Percentiles rank a stretch among this genome's conserved stretches.
These are phyloP conservation scores for Chrysaora quinquecirrha DNA, from an alignment of 30 jellyfish, hydroid and myxozoan genomes.

Conservation along the genomic window DNA sequence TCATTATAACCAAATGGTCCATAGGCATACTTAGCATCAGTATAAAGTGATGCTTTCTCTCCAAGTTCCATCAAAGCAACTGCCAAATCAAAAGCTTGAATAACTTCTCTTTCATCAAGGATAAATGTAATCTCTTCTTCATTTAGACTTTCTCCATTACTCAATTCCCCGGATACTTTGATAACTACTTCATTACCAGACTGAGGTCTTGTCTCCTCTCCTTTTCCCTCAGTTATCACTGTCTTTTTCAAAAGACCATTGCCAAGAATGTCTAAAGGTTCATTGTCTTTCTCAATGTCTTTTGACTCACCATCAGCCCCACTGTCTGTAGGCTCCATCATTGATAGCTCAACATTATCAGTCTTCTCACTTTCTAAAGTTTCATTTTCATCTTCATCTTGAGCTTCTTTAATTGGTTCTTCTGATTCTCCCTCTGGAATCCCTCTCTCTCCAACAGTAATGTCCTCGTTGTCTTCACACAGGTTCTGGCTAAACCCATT, in stretches of 20 bases:
- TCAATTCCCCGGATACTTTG: constrained; percentile 60
- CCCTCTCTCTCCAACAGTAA: neutral
- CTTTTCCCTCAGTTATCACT: constrained; percentile 70
- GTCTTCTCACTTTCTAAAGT: too few species aligned
- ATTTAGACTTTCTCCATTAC: constrained; percentile 49
- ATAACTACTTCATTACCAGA: constrained; percentile 73
- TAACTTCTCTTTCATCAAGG: constrained; percentile 58
- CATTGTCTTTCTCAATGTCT: constrained; percentile 11
- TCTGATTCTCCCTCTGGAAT: neutral
- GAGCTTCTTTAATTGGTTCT: too few species aligned
- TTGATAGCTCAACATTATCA: too few species aligned
- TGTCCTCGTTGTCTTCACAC: neutral
- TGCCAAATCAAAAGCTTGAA: constrained; percentile 81
- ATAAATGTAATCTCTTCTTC: constrained; percentile 50
- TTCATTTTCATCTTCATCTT: too few species aligned
- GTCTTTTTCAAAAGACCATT: constrained; percentile 78
- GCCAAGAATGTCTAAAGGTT: constrained; percentile 87
- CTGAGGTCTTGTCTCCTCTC: constrained; percentile 72
- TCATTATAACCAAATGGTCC: constrained; percentile 82
- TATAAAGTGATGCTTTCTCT: constrained; percentile 59
- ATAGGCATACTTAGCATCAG: constrained; percentile 90
- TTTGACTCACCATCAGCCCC: neutral
- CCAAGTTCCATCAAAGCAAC: constrained; percentile 85
- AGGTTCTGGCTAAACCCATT: neutral
- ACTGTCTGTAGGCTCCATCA: neutral